A percentile compares a stretch with the other conserved stretches of the same genome.
Conservation (phyloP, 1,140 invertebrate genomes). For the Periplaneta americana region DNA sequence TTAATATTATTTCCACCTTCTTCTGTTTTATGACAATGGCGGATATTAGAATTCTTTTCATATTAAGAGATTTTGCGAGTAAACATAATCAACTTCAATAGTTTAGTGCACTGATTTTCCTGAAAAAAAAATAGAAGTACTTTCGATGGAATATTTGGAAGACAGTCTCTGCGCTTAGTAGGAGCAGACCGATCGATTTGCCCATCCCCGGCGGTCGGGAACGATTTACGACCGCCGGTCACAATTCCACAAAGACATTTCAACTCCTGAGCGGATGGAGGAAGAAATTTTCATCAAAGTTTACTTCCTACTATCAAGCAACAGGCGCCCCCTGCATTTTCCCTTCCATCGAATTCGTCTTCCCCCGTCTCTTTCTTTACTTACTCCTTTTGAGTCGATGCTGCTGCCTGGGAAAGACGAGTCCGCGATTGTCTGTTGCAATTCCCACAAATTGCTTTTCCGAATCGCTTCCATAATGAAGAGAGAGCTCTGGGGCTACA, state of each 20-base stretch:
- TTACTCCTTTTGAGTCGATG: background rate
- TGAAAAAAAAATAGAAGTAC: too few species aligned
- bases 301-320: background rate
- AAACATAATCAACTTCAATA: too few species aligned
- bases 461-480: constrained; percentile 7
- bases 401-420: background rate
- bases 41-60: too few species aligned
- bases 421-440: constrained; percentile 1
- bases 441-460: constrained; percentile 3
- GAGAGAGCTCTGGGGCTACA: background rate
- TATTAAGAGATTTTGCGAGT: too few species aligned
- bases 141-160: too few species aligned
- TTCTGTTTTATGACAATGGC: too few species aligned
- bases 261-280: background rate
- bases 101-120: too few species aligned
- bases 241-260: background rate
- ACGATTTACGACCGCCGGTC: background rate
- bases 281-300: background rate
- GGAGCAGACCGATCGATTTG: background rate
- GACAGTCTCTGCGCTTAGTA: too few species aligned
- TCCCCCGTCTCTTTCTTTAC: background rate
- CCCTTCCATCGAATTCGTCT: background rate
- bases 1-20: too few species aligned
- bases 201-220: background rate
- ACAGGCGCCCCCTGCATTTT: background rate